These are phyloP conservation scores for Neopipo cinnamomea DNA, from an alignment of 2,113 vertebrate species.

Conservation along the genomic window DNA sequence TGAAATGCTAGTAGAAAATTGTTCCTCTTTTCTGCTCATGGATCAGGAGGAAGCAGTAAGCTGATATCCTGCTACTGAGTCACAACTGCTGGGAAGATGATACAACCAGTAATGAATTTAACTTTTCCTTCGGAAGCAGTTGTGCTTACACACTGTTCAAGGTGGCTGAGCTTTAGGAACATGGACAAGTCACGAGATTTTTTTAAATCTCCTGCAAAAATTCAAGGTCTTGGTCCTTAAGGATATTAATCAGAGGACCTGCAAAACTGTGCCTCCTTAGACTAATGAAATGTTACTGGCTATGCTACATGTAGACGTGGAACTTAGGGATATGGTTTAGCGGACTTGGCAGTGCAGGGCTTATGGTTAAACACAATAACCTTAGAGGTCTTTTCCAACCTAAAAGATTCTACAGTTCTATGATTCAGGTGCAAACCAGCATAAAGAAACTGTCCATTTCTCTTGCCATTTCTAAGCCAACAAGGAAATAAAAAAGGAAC, in stretches of 20 bases:
- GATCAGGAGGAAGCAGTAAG: background rate
- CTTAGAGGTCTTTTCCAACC: background rate
- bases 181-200: background rate
- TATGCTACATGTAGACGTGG: background rate
- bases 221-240: background rate
- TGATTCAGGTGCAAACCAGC: background rate
- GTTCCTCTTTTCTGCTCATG: background rate
- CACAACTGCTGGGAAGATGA: background rate
- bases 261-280: background rate
- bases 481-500: background rate
- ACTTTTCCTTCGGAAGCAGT: background rate
- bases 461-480: background rate
- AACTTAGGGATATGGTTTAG: background rate
- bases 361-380: background rate
- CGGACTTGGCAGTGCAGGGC: background rate
- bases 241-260: background rate
- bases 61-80: background rate
- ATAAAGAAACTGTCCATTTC: background rate
- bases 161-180: background rate
- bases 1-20: background rate
- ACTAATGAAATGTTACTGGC: background rate
- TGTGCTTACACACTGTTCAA: background rate
- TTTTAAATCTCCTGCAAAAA: background rate
- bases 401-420: background rate
- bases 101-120: background rate